These are phyloP conservation scores for Apantesis nais DNA, from an alignment of 2,888 invertebrate genomes.

Conservation along the genomic window DNA sequence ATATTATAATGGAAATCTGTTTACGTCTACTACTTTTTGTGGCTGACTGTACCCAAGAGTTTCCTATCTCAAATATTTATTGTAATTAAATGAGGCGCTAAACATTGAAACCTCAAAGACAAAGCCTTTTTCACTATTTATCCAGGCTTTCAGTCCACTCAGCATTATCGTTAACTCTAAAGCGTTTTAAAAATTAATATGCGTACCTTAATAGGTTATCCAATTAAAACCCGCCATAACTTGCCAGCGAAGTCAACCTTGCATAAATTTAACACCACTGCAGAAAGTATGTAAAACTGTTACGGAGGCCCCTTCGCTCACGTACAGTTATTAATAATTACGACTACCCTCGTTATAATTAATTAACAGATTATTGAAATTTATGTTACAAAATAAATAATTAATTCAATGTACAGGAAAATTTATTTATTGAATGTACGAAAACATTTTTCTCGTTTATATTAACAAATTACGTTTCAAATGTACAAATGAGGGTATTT, in stretches of 20 bases:
- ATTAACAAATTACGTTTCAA: neutral
- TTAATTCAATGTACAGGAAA: neutral
- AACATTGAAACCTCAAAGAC: too few relatives aligned
- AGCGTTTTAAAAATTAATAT: neutral
- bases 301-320: neutral
- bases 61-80: too few relatives aligned
- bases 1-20: too few relatives aligned
- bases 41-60: too few relatives aligned
- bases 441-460: neutral
- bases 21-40: too few relatives aligned
- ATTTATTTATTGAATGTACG: neutral
- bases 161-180: neutral
- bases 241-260: neutral
- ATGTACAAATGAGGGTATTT: neutral
- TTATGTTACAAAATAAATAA: neutral
- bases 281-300: neutral
- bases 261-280: neutral
- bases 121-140: neutral
- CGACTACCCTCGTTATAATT: neutral
- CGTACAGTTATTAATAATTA: neutral
- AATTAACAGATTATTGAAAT: neutral
- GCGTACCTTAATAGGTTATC: neutral
- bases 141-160: neutral
- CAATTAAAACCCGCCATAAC: neutral
- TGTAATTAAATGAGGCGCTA: too few relatives aligned